Percentiles rank a stretch among this genome's conserved stretches.
Evolutionary conservation across 2,797 vertebrate genomes (phyloP).

Genomic region (Oceanodroma leucorhoa): DNA sequence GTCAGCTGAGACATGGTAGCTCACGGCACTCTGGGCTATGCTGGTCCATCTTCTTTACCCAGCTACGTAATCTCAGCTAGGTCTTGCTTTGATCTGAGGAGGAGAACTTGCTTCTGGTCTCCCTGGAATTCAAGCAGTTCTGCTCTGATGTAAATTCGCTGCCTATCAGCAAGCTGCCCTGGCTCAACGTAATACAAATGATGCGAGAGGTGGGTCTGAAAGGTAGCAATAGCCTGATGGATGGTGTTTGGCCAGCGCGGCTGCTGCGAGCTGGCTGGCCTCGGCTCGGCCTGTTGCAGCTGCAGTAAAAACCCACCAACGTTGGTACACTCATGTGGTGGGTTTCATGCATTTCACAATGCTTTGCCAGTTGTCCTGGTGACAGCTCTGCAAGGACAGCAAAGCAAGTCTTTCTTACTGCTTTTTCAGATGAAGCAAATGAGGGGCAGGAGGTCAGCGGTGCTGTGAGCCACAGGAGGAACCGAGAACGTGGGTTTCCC

Average conservation of each 20-base stretch:
- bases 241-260: background rate
- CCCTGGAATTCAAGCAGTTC: background rate
- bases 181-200: background rate
- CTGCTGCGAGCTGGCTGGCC: background rate
- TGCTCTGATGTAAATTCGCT: background rate
- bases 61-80: rapidly evolving
- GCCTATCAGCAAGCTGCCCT: background rate
- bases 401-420: background rate
- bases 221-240: background rate
- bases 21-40: background rate
- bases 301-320: rapidly evolving
- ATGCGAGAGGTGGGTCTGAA: background rate
- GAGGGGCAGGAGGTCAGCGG: background rate
- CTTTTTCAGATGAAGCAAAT: background rate
- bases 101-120: background rate
- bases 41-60: background rate
- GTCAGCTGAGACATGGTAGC: background rate
- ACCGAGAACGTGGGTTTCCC: rapidly evolving
- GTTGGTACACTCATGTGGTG: rapidly evolving
- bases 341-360: background rate
- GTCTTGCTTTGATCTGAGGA: background rate
- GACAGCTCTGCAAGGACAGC: background rate
- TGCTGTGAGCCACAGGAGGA: background rate
- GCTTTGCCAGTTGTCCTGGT: background rate
- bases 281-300: background rate